Evolutionary conservation across 37 sponge, comb jelly and placozoan genomes (phyloP), one percentile per base, ranked within the genome.

Genomic region (Mnemiopsis leidyi): DNA sequence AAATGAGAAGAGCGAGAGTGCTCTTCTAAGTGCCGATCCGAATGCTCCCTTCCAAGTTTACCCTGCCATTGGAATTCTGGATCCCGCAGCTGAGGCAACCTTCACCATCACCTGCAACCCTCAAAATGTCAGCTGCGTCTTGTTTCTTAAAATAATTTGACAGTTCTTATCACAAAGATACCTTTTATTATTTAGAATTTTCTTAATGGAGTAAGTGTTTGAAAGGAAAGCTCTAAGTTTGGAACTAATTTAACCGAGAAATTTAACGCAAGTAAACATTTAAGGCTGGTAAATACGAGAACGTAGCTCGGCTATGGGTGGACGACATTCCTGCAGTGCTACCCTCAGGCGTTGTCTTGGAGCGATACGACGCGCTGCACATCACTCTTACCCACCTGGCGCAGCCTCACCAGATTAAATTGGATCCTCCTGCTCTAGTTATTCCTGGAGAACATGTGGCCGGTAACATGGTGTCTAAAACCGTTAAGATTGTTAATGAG

Each of bases 401-500:
- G 13, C 90, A 85, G 48, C 90, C 90, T n/a, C 90, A 85, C 90
- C 90, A 85, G 90, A 23, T 85, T 28, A 85, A 85, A 85, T 29
- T 85, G 39, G 90, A 85, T 9, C 90, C 90, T 39, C 90, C 90
- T 16, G 90, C 90, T 40, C 40, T 85, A 1, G 61, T 85, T 39
- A 37, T 85, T 38, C 90, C 90, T 32, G 90, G 61, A 3, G 61
- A 85, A 40, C 13, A 32, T 38, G 61, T 85, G 24, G 23, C 7
- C 28, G 61, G 61, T 23, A 32, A 85, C 61, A 85, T 37, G 30
- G 90, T 85, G 61, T 40, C 90, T 1, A 85, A 85, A 39, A 29
- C 90, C 3, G 40, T 85, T 61, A 85, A 85, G 61, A 40, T 85
- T n/a, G 36, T 85, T 37, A 85, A 85, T 39, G 90, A 40, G 20